A percentile compares a stretch with the other conserved stretches of the same genome.
phyloP scores from a whole-genome alignment of 1,140 invertebrate genomes.

The Pseudomyrmex gracilis region DNA sequence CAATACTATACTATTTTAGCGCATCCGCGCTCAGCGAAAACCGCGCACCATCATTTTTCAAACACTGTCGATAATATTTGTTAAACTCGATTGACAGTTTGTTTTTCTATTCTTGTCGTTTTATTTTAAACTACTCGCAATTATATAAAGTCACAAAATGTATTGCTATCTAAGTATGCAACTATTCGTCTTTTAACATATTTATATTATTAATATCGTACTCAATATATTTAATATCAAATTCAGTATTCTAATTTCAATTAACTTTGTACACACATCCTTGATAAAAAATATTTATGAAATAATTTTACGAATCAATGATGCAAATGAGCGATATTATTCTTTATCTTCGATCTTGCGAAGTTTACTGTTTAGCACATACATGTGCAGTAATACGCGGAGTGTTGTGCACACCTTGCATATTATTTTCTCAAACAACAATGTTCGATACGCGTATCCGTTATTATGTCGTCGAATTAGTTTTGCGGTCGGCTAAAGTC shows the following conservation, averaged over 20 bases:
- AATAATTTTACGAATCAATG: background rate
- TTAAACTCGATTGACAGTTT: background rate
- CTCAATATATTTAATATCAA: no score
- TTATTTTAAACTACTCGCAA: background rate
- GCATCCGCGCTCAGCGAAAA: background rate
- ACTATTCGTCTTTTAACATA: background rate
- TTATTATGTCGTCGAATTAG: background rate
- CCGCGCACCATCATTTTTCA: background rate
- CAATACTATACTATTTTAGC: background rate
- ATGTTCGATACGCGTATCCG: background rate
- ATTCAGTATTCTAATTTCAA: no score
- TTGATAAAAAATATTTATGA: no score
- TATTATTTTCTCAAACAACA: background rate
- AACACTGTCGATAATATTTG: background rate
- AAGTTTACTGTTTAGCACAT: slow-evolving; percentile 9
- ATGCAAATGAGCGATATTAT: background rate
- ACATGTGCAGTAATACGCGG: background rate
- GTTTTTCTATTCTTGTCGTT: background rate
- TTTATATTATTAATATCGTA: no score
- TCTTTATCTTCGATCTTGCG: background rate
- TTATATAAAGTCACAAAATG: no score
- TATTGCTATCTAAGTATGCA: no score
- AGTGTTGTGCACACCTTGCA: background rate
- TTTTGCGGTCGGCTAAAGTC: slow-evolving; percentile 4
- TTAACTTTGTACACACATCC: no score